These are phyloP conservation scores for Ostrea denselamellosa DNA, from an alignment of 1,140 invertebrate species.

Conservation along the genomic window DNA sequence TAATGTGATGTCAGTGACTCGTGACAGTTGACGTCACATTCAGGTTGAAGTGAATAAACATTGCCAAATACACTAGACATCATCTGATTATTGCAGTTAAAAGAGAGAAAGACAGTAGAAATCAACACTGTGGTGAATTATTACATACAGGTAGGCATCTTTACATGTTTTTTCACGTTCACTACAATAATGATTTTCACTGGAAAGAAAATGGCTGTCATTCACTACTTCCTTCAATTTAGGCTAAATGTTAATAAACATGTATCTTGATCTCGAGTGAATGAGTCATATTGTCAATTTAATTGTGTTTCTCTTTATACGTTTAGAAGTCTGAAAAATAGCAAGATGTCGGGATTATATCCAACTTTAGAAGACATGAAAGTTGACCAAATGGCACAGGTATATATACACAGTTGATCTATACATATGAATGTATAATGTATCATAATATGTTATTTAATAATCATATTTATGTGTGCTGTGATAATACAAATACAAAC, in stretches of 20 bases:
- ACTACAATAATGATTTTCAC: neutral
- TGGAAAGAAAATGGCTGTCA: slow-evolving; percentile 15
- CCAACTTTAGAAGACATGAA: slow-evolving; percentile 97
- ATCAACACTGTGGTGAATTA: neutral
- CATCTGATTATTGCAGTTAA: slow-evolving; percentile 29
- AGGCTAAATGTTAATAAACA: neutral
- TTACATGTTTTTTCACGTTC: neutral
- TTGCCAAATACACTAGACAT: slow-evolving; percentile 46
- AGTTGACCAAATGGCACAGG: slow-evolving; percentile 89
- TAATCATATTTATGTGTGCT: too few relatives aligned
- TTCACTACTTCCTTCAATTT: neutral
- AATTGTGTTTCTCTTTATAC: neutral
- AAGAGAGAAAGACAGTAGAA: neutral
- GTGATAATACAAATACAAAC: too few relatives aligned
- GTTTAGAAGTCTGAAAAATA: neutral
- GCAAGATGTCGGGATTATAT: slow-evolving; percentile 83
- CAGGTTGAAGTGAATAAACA: slow-evolving; percentile 36
- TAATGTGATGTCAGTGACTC: slow-evolving; percentile 50
- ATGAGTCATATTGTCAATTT: neutral
- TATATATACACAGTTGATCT: slow-evolving; percentile 74
- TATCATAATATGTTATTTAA: too few relatives aligned
- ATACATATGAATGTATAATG: too few relatives aligned
- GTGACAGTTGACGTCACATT: slow-evolving; percentile 56
- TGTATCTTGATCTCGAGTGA: neutral
- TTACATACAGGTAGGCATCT: neutral